Evolutionary conservation across 2,113 vertebrate species (phyloP).

Genomic region (Pipa parva): DNA sequence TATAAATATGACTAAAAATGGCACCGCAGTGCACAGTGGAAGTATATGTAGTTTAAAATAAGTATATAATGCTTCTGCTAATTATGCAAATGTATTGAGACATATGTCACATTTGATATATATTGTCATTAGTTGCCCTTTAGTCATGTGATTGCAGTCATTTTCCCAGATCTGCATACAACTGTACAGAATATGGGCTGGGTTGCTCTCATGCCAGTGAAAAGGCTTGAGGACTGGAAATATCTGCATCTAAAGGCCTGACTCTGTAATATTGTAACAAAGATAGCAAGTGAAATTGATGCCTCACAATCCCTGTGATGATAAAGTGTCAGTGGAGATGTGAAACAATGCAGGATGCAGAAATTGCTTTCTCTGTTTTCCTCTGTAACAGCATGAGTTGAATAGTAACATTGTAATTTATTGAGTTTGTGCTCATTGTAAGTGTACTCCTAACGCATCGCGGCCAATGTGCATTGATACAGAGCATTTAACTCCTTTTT

Average conservation of each 20-base stretch:
- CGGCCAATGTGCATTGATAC: background rate
- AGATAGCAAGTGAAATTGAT: slow-evolving; percentile 12
- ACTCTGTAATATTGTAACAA: slow-evolving; percentile 20
- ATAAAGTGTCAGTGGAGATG: slow-evolving; percentile 32
- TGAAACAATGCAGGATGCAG: slow-evolving; percentile 2
- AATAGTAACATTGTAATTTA: slow-evolving; percentile 31
- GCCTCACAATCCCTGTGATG: slow-evolving; percentile 29
- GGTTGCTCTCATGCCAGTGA: background rate
- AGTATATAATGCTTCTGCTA: too few relatives aligned
- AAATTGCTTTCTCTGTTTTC: slow-evolving; percentile 20
- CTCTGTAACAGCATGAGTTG: slow-evolving; percentile 12
- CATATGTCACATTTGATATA: too few relatives aligned
- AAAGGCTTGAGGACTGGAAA: background rate
- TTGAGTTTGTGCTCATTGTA: slow-evolving; percentile 10
- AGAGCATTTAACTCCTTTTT: background rate
- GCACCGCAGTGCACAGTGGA: too few relatives aligned
- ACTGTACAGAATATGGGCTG: background rate
- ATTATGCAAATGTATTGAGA: too few relatives aligned
- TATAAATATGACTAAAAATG: too few relatives aligned
- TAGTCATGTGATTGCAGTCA: too few relatives aligned
- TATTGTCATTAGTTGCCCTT: too few relatives aligned
- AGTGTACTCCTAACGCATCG: background rate
- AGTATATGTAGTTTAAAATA: too few relatives aligned
- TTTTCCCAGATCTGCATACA: too few relatives aligned
- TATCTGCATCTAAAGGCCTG: slow-evolving; percentile 2